phyloP scores from a whole-genome alignment of 2,797 vertebrate species.

The Neomorphus geoffroyi region DNA sequence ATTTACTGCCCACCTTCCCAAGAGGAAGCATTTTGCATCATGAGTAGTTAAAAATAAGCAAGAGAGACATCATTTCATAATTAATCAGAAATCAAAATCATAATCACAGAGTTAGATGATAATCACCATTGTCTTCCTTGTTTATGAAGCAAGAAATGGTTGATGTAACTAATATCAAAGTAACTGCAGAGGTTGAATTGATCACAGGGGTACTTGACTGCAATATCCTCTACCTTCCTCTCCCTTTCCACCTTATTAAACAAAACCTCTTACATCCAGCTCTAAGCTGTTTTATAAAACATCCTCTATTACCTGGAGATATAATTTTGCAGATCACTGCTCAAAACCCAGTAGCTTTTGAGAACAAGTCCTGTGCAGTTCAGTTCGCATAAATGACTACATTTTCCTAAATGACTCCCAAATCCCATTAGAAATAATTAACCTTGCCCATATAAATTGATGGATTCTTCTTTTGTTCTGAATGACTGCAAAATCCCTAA shows the following conservation, averaged over 20 bases:
- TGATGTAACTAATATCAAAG: neutral
- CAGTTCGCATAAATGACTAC: neutral
- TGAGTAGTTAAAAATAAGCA: neutral
- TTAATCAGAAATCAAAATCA: neutral
- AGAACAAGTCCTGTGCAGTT: rapidly evolving
- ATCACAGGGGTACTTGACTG: neutral
- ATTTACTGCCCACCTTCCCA: neutral
- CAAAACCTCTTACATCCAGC: neutral
- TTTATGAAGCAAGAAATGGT: neutral
- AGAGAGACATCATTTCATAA: neutral
- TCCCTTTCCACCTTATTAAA: neutral
- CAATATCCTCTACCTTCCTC: neutral
- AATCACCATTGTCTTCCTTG: neutral
- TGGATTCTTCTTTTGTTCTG: neutral
- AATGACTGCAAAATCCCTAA: neutral
- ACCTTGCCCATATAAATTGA: neutral
- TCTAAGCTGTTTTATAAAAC: neutral
- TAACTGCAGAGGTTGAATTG: neutral
- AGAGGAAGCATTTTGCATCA: neutral
- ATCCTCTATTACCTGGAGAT: neutral
- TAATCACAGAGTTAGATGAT: neutral
- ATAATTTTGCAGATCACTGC: neutral
- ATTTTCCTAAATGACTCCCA: neutral
- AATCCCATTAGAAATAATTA: neutral
- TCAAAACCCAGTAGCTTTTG: neutral